Evolutionary conservation across 2,113 vertebrate species (phyloP).

Genomic region (Clupea harengus): DNA sequence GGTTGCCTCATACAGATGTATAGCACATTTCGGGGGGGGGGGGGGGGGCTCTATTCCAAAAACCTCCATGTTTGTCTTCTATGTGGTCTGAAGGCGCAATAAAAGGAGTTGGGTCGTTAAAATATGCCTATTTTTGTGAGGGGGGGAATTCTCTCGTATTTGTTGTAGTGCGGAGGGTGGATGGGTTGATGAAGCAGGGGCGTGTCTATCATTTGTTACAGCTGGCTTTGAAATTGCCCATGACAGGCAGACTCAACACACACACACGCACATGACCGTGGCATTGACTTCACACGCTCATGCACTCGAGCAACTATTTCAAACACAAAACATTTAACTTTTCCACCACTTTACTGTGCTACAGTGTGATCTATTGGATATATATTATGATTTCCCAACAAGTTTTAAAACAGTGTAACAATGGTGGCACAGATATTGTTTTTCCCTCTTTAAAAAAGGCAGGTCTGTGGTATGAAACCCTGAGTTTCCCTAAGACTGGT

Average conservation of each 20-base stretch:
- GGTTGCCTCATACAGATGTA: slow-evolving; percentile 32
- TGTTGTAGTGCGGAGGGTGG: slow-evolving; percentile 17
- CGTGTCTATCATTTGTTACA: slow-evolving; percentile 26
- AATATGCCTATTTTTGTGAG: slow-evolving; percentile 20
- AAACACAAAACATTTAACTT: neutral
- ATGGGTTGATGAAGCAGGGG: slow-evolving; percentile 20
- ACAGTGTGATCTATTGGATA: neutral
- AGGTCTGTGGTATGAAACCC: neutral
- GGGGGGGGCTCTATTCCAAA: neutral
- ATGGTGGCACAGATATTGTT: neutral
- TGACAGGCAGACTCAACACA: slow-evolving; percentile 8
- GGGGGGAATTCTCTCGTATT: slow-evolving; percentile 17
- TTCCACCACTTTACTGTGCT: neutral
- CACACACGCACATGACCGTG: neutral
- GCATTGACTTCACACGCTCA: neutral
- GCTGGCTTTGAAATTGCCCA: slow-evolving; percentile 13
- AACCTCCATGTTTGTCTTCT: slow-evolving; percentile 36
- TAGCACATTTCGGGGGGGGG: slow-evolving; percentile 9
- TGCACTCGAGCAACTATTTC: neutral
- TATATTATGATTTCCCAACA: neutral
- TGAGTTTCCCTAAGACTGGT: neutral
- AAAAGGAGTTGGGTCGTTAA: slow-evolving; percentile 35
- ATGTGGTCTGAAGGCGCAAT: slow-evolving; percentile 20
- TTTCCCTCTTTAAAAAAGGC: neutral
- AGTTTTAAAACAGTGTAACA: neutral